A percentile compares a stretch with the other conserved stretches of the same genome.
These are phyloP conservation scores for Myxocyprinus asiaticus DNA, from an alignment of 2,113 vertebrate species.

Conservation along the genomic window DNA sequence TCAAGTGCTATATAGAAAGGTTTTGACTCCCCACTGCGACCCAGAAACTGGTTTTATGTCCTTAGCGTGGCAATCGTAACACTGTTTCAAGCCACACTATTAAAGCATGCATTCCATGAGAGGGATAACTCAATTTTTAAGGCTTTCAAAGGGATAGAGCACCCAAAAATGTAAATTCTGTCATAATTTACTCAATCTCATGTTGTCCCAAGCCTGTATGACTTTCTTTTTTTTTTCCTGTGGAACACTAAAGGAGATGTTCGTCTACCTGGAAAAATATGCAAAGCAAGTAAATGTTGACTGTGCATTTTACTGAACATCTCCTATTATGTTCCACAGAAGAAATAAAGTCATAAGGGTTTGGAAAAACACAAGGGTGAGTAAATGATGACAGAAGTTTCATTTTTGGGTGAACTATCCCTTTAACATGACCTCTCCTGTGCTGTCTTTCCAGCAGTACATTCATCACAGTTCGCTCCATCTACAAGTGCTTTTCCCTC, in stretches of 20 bases:
- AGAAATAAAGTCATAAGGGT: conserved; percentile 24
- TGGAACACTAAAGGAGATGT: too few species aligned
- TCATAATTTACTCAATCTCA: too few species aligned
- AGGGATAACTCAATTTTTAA: too few species aligned
- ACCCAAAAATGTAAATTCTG: too few species aligned
- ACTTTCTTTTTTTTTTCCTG: too few species aligned
- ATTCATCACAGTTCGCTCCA: conserved; percentile 21
- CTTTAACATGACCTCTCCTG: background rate
- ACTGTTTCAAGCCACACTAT: conserved; percentile 36
- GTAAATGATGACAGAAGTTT: too few species aligned
- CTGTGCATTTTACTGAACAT: too few species aligned
- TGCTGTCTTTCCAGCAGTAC: conserved; percentile 4
- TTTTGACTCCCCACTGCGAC: background rate
- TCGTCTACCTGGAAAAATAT: too few species aligned
- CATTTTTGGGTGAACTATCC: too few species aligned
- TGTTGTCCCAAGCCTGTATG: too few species aligned
- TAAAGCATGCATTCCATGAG: background rate
- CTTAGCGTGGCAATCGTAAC: background rate
- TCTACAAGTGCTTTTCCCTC: conserved; percentile 22
- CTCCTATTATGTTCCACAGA: conserved; percentile 31
- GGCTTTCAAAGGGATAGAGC: too few species aligned
- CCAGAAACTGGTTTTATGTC: background rate
- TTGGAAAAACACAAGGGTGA: background rate
- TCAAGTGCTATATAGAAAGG: conserved; percentile 25
- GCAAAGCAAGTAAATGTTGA: too few species aligned